Base-by-base conservation (phyloP, 2,113 vertebrate genomes). In the Enhydra lutris region DNA sequence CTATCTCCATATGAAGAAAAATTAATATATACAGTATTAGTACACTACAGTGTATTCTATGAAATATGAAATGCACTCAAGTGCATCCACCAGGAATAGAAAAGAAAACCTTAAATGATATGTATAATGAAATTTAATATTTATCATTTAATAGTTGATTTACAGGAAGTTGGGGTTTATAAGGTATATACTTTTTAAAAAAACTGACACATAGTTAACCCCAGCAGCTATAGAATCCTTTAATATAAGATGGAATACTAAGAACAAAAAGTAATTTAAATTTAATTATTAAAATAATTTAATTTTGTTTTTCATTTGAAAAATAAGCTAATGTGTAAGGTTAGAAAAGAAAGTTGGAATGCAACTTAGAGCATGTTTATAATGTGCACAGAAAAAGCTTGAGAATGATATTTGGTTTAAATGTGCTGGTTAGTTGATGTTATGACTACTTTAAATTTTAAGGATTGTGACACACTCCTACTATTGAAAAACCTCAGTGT, bases 321-420 rank as follows among this genome's bases (percentile, higher is more conserved):
- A 98, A 98, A 98, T 98, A 98, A 99, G 98, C 98, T 99, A 98
- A 98, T 99, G 98, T 99, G 98, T 99, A 99, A 99, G 99, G 98
- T 99, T 99, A 99, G 99, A 99, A 98, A 98, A 98, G 99, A 99
- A 99, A 98, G 99, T 99, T 99, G 99, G 99, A 99, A 99, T 99
- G 99, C 99, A 99, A 98, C 94, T 98, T 99, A 99, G 99, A 99
- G 99, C 99, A 99, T 99, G 99, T 99, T 99, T 98, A 99, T 99
- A 99, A 99, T 99, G 99, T 99, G 99, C 99, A 99, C 99, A 99
- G 99, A 99, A 99, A 99, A 99, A 99, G 99, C 99, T 99, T 99
- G 99, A 99, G 98, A 99, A 99, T 99, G 99, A 98, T 99, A 97
- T 99, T 98, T 99, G 98, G 98, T 99, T 99, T 98, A 99, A 99